Conservation (phyloP, 2,113 vertebrate genomes). For the human (Homo sapiens) region DNA sequence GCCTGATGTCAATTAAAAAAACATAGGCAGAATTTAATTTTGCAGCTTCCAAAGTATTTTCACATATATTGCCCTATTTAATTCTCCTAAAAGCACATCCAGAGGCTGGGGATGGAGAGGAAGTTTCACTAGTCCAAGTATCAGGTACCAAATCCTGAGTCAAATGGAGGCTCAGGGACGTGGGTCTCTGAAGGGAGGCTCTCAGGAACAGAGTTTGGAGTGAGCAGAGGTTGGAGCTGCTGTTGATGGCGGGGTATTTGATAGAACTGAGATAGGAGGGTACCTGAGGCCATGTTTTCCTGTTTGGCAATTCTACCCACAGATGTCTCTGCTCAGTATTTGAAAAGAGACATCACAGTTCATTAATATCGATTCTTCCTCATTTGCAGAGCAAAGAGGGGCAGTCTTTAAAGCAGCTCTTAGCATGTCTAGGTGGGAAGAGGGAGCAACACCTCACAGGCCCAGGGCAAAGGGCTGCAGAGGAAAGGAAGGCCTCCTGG, state of each 20-base stretch:
- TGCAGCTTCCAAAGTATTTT: background rate
- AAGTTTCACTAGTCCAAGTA: background rate
- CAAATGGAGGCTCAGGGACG: background rate
- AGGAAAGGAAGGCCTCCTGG: background rate
- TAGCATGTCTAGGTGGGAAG: too few relatives aligned
- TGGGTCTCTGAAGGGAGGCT: background rate
- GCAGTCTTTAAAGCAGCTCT: background rate
- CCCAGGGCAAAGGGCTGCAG: background rate
- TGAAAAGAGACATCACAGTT: background rate
- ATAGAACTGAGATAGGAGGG: background rate
- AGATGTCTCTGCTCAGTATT: background rate
- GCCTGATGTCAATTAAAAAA: too few relatives aligned
- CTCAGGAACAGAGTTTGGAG: background rate
- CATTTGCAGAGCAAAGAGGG: background rate
- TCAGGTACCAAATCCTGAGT: accelerated
- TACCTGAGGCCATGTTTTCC: background rate
- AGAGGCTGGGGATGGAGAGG: background rate
- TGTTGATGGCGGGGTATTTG: too few relatives aligned
- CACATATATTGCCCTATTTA: background rate
- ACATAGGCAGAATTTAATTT: background rate
- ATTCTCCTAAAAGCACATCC: background rate
- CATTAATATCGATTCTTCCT: background rate
- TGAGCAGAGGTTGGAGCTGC: accelerated
- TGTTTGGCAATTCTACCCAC: background rate
- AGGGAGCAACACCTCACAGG: accelerated